These are phyloP conservation scores for Acrocephalus kingi DNA, from an alignment of 2,113 vertebrate species.

Conservation along the genomic window DNA sequence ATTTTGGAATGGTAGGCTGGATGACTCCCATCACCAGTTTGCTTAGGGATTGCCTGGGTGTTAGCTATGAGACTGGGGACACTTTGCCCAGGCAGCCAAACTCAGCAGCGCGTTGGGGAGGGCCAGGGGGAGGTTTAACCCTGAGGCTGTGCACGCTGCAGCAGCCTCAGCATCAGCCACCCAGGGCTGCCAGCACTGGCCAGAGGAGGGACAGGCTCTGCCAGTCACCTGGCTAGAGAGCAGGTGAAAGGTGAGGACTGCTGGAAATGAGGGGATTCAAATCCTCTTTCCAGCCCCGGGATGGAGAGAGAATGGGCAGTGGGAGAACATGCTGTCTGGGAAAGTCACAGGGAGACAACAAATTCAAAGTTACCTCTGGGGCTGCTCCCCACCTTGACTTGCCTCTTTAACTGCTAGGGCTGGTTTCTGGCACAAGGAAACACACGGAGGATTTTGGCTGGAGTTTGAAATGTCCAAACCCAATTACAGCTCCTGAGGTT, in stretches of 20 bases:
- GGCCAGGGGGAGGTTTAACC: neutral
- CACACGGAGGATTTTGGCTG: neutral
- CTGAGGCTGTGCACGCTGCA: fast-evolving
- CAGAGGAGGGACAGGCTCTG: neutral
- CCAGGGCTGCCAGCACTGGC: neutral
- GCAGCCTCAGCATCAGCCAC: neutral
- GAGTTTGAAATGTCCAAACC: neutral
- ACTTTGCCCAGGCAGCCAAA: neutral
- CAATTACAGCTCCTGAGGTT: neutral
- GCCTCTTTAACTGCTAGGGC: neutral
- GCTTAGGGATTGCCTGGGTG: neutral
- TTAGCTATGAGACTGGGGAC: neutral
- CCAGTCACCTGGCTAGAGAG: fast-evolving
- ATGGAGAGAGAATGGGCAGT: neutral
- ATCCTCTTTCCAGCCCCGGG: neutral
- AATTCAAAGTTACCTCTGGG: neutral
- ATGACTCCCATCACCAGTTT: fast-evolving
- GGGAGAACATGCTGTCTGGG: neutral
- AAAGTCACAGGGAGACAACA: neutral
- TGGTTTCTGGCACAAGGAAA: neutral
- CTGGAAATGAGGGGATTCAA: neutral
- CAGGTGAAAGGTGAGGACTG: neutral
- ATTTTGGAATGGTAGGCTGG: neutral
- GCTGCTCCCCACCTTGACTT: neutral
- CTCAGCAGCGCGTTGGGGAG: fast-evolving